These are phyloP conservation scores for Columba janthina DNA, from an alignment of 2,113 vertebrate species.

Conservation along the genomic window DNA sequence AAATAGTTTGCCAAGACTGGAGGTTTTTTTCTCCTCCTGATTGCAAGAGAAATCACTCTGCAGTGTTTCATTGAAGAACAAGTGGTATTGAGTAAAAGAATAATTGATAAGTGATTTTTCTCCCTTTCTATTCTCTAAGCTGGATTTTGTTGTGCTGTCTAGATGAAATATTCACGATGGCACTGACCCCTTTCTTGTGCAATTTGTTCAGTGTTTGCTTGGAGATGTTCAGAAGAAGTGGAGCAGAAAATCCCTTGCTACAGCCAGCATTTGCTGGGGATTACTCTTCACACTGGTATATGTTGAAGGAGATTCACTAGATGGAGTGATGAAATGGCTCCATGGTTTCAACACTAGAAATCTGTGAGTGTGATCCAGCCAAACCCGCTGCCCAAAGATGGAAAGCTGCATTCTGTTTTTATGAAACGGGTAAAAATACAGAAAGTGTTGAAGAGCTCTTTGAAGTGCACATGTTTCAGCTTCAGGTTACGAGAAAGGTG, in stretches of 20 bases:
- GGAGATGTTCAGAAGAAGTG: conserved; percentile 45
- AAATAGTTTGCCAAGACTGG: conserved; percentile 33
- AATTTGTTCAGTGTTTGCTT: conserved; percentile 60
- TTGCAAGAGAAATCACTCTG: conserved; percentile 35
- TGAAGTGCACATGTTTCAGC: not conserved
- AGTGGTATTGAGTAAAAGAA: conserved; percentile 40
- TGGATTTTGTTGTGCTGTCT: conserved; percentile 41
- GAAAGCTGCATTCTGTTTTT: not conserved
- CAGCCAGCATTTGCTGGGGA: conserved; percentile 32
- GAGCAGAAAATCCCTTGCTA: conserved; percentile 63
- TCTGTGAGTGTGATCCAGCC: not conserved
- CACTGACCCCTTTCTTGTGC: conserved; percentile 46
- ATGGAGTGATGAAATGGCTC: not conserved
- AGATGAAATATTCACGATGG: conserved; percentile 58
- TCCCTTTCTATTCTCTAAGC: conserved; percentile 9
- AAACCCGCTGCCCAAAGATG: not conserved
- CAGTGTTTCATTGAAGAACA: conserved; percentile 47
- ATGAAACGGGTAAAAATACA: not conserved
- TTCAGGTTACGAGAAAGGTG: not conserved
- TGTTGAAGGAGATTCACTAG: conserved; percentile 21
- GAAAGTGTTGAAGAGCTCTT: not conserved
- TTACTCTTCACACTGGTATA: conserved; percentile 36
- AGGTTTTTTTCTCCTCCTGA: conserved; percentile 19
- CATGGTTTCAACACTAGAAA: conserved; percentile 1
- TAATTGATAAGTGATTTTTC: conserved; percentile 61